Conservation (phyloP, 1,140 invertebrate genomes). For the Conus betulinus region DNA sequence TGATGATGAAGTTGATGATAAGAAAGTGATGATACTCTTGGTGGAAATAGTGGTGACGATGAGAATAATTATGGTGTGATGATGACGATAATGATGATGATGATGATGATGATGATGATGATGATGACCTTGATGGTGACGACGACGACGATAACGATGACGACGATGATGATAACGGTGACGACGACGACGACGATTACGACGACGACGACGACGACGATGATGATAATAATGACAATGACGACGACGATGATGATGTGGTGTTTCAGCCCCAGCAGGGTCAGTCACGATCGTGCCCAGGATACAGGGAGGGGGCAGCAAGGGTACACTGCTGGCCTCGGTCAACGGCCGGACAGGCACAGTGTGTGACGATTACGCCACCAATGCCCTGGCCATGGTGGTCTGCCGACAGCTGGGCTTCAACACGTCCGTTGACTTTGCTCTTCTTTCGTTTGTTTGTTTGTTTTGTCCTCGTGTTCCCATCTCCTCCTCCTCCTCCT, state of each 20-base stretch:
- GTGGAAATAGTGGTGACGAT: slow-evolving; percentile 31
- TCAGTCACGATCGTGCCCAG: slow-evolving; percentile 20
- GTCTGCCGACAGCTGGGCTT: slow-evolving; percentile 81
- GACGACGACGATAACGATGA: not conserved
- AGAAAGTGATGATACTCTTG: slow-evolving; percentile 1
- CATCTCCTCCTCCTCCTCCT: no score
- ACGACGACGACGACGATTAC: not conserved
- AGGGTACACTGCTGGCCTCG: slow-evolving; percentile 83
- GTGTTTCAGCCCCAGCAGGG: slow-evolving; percentile 33
- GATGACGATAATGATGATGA: not conserved
- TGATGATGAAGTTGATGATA: not conserved
- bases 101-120: not conserved
- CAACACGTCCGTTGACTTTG: slow-evolving; percentile 11
- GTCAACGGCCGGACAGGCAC: slow-evolving; percentile 83
- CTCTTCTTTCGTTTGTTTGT: no score
- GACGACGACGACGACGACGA: not conserved
- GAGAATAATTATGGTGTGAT: not conserved
- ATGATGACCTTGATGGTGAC: not conserved
- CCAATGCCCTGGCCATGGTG: slow-evolving; percentile 82
- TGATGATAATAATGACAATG: not conserved
- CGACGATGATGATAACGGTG: not conserved
- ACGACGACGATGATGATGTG: not conserved
- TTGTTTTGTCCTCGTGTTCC: no score
- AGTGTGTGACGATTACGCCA: slow-evolving; percentile 86
- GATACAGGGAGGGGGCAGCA: slow-evolving; percentile 33